Percentiles rank a stretch among this genome's conserved stretches.
phyloP scores from a whole-genome alignment of 2,113 vertebrate species.

The Phrynosoma blainvillii region DNA sequence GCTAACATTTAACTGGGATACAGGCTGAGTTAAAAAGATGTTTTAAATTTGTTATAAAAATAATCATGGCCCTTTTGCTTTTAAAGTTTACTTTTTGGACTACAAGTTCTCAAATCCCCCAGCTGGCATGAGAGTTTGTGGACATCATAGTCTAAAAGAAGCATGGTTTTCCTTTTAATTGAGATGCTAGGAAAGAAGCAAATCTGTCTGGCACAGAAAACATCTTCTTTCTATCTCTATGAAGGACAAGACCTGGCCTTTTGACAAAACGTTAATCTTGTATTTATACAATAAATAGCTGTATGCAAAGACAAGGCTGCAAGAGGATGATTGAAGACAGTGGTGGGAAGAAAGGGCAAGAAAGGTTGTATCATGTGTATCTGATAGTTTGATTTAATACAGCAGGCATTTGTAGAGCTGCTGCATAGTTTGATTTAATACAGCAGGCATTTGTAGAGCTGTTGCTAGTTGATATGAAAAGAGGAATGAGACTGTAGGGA shows the following conservation, averaged over 20 bases:
- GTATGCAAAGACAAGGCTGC: background rate
- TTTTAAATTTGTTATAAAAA: no score
- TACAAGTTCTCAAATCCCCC: no score
- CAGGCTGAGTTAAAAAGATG: background rate
- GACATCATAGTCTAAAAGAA: no score
- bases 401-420: background rate
- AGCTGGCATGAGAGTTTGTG: no score
- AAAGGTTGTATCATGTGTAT: background rate
- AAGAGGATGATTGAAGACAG: constrained; percentile 1
- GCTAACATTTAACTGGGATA: background rate
- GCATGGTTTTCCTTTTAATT: background rate
- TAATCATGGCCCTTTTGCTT: background rate
- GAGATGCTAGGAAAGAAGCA: constrained; percentile 5
- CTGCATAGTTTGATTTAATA: background rate
- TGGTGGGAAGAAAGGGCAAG: background rate
- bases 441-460: background rate
- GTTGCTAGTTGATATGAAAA: background rate
- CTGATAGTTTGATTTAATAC: constrained; percentile 5
- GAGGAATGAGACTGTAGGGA: background rate
- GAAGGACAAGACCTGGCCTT: background rate
- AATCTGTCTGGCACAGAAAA: background rate
- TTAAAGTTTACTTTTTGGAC: no score
- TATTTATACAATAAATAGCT: constrained; percentile 10
- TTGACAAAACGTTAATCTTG: constrained; percentile 2
- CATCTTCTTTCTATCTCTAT: background rate